phyloP scores from a whole-genome alignment of 2,113 vertebrate species.

The Procavia capensis region DNA sequence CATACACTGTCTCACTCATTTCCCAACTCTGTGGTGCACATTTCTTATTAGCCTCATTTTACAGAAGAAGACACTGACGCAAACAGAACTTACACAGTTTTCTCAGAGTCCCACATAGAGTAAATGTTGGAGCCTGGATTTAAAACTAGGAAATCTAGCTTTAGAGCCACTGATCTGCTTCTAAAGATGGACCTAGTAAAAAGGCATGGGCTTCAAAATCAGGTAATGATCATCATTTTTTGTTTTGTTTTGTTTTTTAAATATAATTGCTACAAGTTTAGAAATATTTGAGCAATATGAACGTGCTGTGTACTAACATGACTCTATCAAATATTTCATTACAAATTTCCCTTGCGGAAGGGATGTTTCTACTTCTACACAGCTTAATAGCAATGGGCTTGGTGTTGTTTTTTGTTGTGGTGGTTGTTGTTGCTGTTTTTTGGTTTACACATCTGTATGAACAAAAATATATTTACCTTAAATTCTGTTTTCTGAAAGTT shows the following conservation, averaged over 20 bases:
- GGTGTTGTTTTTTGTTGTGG: too few species aligned
- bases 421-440: too few species aligned
- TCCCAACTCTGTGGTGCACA: neutral
- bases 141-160: neutral
- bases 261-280: neutral
- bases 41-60: neutral
- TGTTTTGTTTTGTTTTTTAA: neutral
- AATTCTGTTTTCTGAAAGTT: constrained; percentile 88
- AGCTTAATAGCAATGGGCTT: too few species aligned
- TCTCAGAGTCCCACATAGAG: neutral
- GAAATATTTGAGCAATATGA: neutral
- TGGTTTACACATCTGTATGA: too few species aligned
- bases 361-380: neutral
- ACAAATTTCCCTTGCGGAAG: neutral
- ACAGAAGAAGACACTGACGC: neutral
- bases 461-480: constrained; percentile 86
- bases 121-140: neutral
- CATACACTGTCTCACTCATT: neutral
- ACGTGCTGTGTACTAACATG: neutral
- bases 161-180: neutral
- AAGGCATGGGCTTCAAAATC: neutral
- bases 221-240: neutral
- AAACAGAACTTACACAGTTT: neutral
- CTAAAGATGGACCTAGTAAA: neutral
- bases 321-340: neutral